These are phyloP conservation scores for Leptopilina myrica DNA, from an alignment of 2,888 invertebrate species.

Conservation along the genomic window DNA sequence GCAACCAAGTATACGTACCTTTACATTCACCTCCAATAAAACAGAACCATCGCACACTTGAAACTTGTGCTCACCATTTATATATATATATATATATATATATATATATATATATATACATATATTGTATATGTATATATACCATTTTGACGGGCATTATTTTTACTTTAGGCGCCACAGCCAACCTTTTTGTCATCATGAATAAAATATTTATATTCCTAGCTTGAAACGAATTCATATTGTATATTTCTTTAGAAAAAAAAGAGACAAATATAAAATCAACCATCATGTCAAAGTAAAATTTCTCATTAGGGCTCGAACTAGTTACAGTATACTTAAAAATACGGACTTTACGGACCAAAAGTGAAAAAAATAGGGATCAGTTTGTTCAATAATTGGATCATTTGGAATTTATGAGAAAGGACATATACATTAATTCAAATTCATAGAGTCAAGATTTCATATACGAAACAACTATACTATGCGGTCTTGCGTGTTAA, in stretches of 20 bases:
- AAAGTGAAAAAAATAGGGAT: too few relatives aligned
- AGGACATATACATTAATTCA: too few relatives aligned
- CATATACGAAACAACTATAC: too few relatives aligned
- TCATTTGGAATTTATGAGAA: too few relatives aligned
- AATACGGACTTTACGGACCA: too few relatives aligned
- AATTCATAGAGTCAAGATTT: too few relatives aligned
- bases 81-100: too few relatives aligned
- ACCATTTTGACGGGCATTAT: slow-evolving; percentile 54
- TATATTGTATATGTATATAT: too few relatives aligned
- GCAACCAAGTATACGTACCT: slow-evolving; percentile 31
- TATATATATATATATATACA: too few relatives aligned
- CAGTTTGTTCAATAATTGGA: too few relatives aligned
- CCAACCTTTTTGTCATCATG: slow-evolving; percentile 35
- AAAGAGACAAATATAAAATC: slow-evolving; percentile 1
- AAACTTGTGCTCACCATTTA: not conserved
- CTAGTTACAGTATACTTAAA: too few relatives aligned
- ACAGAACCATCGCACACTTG: slow-evolving; percentile 25
- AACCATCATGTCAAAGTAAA: not conserved
- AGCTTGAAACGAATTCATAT: not conserved
- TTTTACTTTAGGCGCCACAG: slow-evolving; percentile 57
- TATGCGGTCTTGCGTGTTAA: not conserved
- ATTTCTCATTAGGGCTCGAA: too few relatives aligned
- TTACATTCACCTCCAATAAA: slow-evolving; percentile 23
- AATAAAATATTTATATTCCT: slow-evolving; percentile 36
- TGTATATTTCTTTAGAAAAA: not conserved